Conservation (phyloP, 2,797 vertebrate species). For the Arnoldichthys spilopterus region DNA sequence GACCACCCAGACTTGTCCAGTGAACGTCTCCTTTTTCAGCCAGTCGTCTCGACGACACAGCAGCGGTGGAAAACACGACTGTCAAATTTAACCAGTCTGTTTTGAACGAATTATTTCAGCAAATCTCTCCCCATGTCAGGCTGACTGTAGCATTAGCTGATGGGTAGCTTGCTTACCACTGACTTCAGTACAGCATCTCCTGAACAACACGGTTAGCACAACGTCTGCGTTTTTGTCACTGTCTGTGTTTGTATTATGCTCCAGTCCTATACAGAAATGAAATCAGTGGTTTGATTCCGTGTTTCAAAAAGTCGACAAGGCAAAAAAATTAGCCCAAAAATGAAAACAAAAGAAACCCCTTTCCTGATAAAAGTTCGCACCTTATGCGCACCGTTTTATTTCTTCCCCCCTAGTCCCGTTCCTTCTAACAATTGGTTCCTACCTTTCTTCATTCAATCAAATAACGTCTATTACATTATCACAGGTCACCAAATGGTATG, state of each 20-base stretch:
- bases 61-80: neutral
- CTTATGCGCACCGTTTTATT: constrained; percentile 56
- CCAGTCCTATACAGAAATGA: neutral
- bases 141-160: neutral
- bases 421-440: constrained; percentile 43
- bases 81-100: neutral
- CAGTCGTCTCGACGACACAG: neutral
- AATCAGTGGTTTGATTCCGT: neutral
- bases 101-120: neutral
- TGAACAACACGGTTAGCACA: neutral
- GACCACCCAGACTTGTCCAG: neutral
- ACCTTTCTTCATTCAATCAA: neutral
- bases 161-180: neutral
- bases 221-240: neutral
- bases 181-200: neutral
- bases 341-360: constrained; percentile 73
- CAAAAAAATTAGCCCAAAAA: constrained; percentile 32
- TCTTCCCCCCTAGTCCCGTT: constrained; percentile 45
- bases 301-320: neutral
- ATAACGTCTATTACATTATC: no score
- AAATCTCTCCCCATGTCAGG: neutral
- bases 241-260: no score
- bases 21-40: neutral
- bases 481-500: no score
- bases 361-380: constrained; percentile 67